phyloP scores from a whole-genome alignment of 2,113 vertebrate genomes.

The Cercocebus atys region DNA sequence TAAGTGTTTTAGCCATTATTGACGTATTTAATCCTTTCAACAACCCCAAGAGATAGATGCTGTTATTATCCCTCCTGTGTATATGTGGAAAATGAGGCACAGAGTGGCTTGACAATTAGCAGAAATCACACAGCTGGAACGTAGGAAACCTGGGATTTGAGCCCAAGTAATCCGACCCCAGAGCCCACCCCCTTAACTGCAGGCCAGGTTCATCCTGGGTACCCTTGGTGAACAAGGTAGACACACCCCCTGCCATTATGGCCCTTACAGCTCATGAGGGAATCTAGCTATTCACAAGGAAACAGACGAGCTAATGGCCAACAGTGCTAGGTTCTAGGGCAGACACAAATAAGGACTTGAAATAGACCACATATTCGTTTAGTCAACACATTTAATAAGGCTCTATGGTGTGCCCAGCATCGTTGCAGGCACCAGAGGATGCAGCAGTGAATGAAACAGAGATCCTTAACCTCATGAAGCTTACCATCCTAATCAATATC shows the following conservation, averaged over 20 bases:
- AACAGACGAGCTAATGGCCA: neutral
- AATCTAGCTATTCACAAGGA: neutral
- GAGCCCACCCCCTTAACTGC: neutral
- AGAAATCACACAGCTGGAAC: neutral
- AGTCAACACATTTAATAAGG: neutral
- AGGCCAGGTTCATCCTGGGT: neutral
- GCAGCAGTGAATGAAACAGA: neutral
- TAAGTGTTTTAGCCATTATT: neutral
- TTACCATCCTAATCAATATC: neutral
- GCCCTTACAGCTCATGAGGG: neutral
- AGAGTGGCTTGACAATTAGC: neutral
- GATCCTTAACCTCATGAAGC: rapidly evolving
- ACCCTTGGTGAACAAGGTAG: neutral
- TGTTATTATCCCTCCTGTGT: neutral
- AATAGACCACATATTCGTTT: neutral
- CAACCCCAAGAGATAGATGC: neutral
- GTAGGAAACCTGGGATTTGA: neutral
- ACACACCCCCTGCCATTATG: neutral
- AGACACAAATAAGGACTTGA: neutral
- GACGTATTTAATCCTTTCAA: neutral
- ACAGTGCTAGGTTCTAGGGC: neutral
- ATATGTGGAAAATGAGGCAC: neutral
- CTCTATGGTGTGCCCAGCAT: rapidly evolving
- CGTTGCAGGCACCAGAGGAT: neutral
- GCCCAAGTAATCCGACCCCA: neutral